A percentile compares a stretch with the other conserved stretches of the same genome.
Conservation (phyloP, 2,888 invertebrate species). For the Ischnus inquisitorius region DNA sequence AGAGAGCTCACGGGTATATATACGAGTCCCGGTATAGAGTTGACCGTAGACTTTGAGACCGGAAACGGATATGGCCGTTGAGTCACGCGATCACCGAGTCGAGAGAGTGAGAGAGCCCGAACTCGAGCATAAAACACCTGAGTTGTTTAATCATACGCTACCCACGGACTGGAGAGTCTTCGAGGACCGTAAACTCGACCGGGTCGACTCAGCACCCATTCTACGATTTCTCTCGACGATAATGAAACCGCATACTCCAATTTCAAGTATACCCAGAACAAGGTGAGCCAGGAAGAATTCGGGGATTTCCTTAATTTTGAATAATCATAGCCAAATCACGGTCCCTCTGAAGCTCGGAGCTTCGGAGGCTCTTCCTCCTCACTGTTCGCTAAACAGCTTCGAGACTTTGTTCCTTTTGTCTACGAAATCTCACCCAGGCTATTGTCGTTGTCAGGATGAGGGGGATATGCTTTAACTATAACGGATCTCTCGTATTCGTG, state of each 20-base stretch:
- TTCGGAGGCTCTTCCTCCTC: slow-evolving; percentile 21
- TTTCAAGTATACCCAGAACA: slow-evolving; percentile 44
- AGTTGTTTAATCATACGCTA: slow-evolving; percentile 83
- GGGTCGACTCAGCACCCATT: slow-evolving; percentile 27
- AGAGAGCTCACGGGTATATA: slow-evolving; percentile 12
- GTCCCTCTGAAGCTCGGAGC: background rate
- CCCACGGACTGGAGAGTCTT: slow-evolving; percentile 63
- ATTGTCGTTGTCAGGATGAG: slow-evolving; percentile 47
- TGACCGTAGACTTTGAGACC: slow-evolving; percentile 78
- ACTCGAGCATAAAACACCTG: slow-evolving; percentile 83
- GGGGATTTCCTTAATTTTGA: slow-evolving; percentile 66
- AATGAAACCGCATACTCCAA: slow-evolving; percentile 58
- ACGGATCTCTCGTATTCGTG: slow-evolving; percentile 19
- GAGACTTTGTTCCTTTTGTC: slow-evolving; percentile 47
- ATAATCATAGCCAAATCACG: slow-evolving; percentile 28
- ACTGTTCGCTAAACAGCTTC: slow-evolving; percentile 16
- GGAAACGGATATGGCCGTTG: slow-evolving; percentile 84
- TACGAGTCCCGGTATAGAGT: slow-evolving; percentile 68
- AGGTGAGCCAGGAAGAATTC: background rate
- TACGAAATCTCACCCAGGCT: slow-evolving; percentile 58
- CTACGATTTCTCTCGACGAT: slow-evolving; percentile 48
- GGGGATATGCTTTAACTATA: slow-evolving; percentile 16
- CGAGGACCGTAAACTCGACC: slow-evolving; percentile 74
- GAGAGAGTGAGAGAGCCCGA: slow-evolving; percentile 58
- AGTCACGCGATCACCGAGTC: slow-evolving; percentile 82